A percentile compares a stretch with the other conserved stretches of the same genome.
Conservation (phyloP, 2,888 invertebrate species). For the Spialia ferax region DNA sequence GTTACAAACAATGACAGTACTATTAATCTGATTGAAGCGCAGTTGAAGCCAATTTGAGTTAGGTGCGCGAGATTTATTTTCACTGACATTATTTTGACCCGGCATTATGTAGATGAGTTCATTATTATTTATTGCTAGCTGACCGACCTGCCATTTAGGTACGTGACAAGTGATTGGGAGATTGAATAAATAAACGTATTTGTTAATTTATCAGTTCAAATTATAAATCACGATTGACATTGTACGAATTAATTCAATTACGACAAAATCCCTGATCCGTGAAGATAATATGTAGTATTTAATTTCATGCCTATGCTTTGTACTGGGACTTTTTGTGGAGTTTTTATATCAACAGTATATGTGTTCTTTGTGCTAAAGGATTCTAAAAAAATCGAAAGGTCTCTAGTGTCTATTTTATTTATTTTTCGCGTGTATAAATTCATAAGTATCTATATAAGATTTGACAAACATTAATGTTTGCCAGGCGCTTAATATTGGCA, state of each 20-base stretch:
- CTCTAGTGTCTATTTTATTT: no score
- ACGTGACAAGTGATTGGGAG: constrained; percentile 2
- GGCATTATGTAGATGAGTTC: constrained; percentile 34
- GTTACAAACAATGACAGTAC: constrained; percentile 26
- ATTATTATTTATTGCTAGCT: constrained; percentile 32
- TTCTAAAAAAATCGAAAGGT: no score
- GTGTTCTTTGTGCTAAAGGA: no score
- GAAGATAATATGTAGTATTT: no score
- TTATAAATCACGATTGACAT: constrained; percentile 3
- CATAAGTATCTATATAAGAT: no score
- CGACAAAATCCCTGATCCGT: no score
- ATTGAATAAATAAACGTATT: constrained; percentile 12
- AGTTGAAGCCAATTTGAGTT: constrained; percentile 29
- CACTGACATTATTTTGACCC: constrained; percentile 30
- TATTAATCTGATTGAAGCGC: constrained; percentile 24
- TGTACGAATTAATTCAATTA: neutral
- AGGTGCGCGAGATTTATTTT: constrained; percentile 30
- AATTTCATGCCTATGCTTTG: no score
- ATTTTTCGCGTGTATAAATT: no score
- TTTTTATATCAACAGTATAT: no score
- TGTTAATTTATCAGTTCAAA: neutral
- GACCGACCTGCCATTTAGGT: constrained; percentile 19
- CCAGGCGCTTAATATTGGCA: constrained; percentile 5
- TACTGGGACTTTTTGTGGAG: no score
- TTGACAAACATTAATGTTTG: neutral